Evolutionary conservation across 2,113 vertebrate genomes (phyloP).

Genomic region (Urocitellus parryii): DNA sequence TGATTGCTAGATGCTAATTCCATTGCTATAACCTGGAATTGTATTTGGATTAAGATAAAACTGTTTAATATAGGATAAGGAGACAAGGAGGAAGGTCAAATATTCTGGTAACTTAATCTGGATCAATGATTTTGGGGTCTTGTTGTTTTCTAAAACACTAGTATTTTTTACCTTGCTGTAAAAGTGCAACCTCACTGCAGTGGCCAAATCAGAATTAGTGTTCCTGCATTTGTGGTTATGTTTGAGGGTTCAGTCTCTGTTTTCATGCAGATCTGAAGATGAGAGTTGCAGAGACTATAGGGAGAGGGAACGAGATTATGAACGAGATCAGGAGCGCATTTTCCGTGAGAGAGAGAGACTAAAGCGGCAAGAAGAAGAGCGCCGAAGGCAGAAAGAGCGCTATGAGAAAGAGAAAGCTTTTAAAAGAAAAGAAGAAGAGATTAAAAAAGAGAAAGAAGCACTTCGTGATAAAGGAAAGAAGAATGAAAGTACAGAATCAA

Average conservation of each 20-base stretch:
- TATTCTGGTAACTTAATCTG: slow-evolving; percentile 32
- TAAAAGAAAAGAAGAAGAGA: slow-evolving; percentile 94
- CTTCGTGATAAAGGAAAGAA: slow-evolving; percentile 92
- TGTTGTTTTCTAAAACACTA: slow-evolving; percentile 37
- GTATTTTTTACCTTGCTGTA: neutral
- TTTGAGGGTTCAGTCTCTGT: slow-evolving; percentile 51
- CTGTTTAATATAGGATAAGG: neutral
- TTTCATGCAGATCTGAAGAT: slow-evolving; percentile 90
- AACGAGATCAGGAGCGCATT: slow-evolving; percentile 93
- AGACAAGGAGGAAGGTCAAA: neutral
- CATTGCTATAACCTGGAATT: slow-evolving; percentile 58
- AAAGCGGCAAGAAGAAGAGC: slow-evolving; percentile 95
- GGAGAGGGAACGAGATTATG: slow-evolving; percentile 92
- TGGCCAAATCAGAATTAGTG: neutral
- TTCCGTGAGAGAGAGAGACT: slow-evolving; percentile 93
- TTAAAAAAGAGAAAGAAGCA: slow-evolving; percentile 92
- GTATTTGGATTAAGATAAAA: slow-evolving; percentile 13
- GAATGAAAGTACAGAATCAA: slow-evolving; percentile 88
- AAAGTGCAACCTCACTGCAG: slow-evolving; percentile 29
- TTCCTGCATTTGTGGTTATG: neutral
- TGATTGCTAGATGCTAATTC: slow-evolving; percentile 63
- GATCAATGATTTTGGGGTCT: slow-evolving; percentile 26
- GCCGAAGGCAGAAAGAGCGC: slow-evolving; percentile 93
- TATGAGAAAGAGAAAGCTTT: slow-evolving; percentile 94
- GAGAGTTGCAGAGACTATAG: slow-evolving; percentile 93